phyloP scores from a whole-genome alignment of 2,113 vertebrate genomes.

The Vombatus ursinus region DNA sequence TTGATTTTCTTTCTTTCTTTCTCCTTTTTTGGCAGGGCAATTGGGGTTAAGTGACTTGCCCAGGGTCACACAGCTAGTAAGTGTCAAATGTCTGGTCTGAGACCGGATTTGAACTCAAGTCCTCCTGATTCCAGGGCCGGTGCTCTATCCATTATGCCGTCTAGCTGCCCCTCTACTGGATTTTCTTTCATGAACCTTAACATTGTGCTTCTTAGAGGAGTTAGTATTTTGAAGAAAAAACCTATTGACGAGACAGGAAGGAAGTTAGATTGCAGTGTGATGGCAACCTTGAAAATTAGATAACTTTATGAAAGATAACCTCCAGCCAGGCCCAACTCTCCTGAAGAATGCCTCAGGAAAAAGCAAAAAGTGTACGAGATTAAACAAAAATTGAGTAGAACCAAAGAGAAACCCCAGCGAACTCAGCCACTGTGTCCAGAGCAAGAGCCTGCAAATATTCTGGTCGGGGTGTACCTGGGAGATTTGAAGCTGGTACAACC shows the following conservation, averaged over 20 bases:
- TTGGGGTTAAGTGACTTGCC: too few species aligned
- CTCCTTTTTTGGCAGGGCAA: too few species aligned
- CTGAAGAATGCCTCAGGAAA: neutral
- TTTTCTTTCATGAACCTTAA: neutral
- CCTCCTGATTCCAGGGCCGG: too few species aligned
- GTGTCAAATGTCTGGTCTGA: too few species aligned
- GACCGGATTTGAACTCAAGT: too few species aligned
- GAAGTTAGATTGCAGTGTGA: neutral
- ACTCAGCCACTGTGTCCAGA: neutral
- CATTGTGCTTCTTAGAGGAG: neutral
- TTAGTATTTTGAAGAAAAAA: neutral
- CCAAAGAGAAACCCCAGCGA: neutral
- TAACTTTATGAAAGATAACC: neutral
- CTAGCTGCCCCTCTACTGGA: too few species aligned
- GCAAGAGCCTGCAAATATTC: too few species aligned
- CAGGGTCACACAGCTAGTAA: too few species aligned
- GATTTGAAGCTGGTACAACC: neutral
- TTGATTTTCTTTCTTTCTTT: too few species aligned
- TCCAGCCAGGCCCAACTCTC: neutral
- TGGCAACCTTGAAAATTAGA: neutral
- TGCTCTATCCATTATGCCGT: too few species aligned
- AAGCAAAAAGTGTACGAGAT: neutral
- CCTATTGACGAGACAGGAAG: neutral
- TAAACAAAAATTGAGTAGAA: neutral
- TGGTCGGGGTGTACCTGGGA: too few species aligned